Conservation (phyloP, 1,140 invertebrate species). For the Proctacanthus coquilletti region DNA sequence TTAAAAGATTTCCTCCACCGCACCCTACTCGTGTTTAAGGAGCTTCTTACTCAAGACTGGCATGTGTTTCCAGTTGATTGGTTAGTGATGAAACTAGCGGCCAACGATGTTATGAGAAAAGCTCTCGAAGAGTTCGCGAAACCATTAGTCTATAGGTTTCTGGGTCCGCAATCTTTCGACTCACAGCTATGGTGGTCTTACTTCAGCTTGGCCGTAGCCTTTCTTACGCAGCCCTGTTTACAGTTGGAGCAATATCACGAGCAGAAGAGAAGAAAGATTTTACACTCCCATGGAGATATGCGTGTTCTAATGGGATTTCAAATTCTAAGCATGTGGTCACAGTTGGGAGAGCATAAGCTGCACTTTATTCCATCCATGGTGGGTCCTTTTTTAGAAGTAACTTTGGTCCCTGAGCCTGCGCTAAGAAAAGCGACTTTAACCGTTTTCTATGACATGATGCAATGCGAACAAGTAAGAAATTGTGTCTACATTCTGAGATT, state of each 20-base stretch:
- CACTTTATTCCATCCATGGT: conserved; percentile 88
- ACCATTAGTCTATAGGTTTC: conserved; percentile 69
- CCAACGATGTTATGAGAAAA: conserved; percentile 75
- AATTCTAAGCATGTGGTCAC: conserved; percentile 87
- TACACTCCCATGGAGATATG: conserved; percentile 80
- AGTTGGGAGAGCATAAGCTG: conserved; percentile 59
- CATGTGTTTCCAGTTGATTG: conserved; percentile 80
- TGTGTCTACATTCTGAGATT: neutral
- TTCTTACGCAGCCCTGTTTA: conserved; percentile 72
- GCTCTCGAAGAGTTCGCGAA: conserved; percentile 77
- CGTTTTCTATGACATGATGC: conserved; percentile 96
- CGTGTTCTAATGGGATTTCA: conserved; percentile 85
- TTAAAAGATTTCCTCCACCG: conserved; percentile 82
- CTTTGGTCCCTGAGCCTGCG: conserved; percentile 75
- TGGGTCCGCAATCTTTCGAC: conserved; percentile 42
- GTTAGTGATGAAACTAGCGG: conserved; percentile 82
- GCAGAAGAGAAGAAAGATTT: conserved; percentile 59
- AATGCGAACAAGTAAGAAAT: conserved; percentile 59
- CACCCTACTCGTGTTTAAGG: conserved; percentile 73
- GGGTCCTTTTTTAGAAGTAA: conserved; percentile 86
- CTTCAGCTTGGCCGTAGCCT: conserved; percentile 75
- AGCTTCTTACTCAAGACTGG: conserved; percentile 39
- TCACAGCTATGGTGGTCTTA: conserved; percentile 77
- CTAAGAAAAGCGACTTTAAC: conserved; percentile 80
- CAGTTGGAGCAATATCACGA: conserved; percentile 74